These are phyloP conservation scores for Hippolais icterina DNA, from an alignment of 2,113 vertebrate species.

Conservation along the genomic window DNA sequence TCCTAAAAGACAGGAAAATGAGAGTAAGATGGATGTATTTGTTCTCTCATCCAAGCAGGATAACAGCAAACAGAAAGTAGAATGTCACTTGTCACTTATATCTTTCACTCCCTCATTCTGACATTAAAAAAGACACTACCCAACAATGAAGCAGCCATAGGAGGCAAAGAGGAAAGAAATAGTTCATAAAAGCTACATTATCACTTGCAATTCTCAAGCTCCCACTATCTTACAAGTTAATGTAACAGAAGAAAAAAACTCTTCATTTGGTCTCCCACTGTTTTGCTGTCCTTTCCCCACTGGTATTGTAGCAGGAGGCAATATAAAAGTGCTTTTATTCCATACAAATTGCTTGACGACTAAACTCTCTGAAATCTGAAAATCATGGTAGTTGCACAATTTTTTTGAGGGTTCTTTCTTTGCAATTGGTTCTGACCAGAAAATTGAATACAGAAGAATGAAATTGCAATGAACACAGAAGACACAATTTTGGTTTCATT, in stretches of 20 bases:
- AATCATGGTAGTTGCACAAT: background rate
- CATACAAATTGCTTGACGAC: slow-evolving; percentile 37
- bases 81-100: background rate
- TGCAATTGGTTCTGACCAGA: slow-evolving; percentile 31
- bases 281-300: slow-evolving; percentile 63
- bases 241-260: slow-evolving; percentile 26
- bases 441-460: slow-evolving; percentile 45
- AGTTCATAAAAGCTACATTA: background rate
- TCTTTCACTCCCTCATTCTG: slow-evolving; percentile 5
- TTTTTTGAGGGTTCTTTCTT: background rate
- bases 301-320: slow-evolving; percentile 45
- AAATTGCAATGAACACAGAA: background rate
- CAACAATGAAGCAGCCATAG: background rate
- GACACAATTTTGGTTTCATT: background rate
- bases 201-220: slow-evolving; percentile 44
- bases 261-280: slow-evolving; percentile 64
- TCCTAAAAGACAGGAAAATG: background rate
- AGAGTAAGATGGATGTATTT: background rate
- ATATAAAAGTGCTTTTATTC: slow-evolving; percentile 61
- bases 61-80: background rate
- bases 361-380: slow-evolving; percentile 51
- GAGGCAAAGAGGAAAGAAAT: slow-evolving; percentile 27
- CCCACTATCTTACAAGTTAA: slow-evolving; percentile 49
- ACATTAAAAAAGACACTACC: background rate
- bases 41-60: background rate